Evolutionary conservation across 92 coral and sea anemone genomes (phyloP).

Genomic region (Parazoanthus darwini): DNA sequence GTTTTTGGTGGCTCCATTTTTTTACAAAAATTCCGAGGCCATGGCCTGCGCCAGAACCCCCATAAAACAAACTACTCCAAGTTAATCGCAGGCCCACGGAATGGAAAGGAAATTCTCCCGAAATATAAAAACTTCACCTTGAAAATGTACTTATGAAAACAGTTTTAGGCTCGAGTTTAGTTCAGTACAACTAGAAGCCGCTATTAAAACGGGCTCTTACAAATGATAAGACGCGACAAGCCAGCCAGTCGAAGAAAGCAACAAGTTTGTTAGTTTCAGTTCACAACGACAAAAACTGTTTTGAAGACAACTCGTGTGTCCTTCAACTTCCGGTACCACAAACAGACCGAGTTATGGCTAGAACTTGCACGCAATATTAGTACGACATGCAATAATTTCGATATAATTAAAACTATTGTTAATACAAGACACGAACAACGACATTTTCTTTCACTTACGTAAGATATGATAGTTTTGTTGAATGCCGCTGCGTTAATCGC

Average conservation of each 20-base stretch:
- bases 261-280: too few species aligned
- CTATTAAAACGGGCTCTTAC: not conserved
- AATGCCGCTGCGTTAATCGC: conserved; percentile 76
- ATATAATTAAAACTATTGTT: not conserved
- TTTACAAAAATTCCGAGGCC: too few species aligned
- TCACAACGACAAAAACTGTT: too few species aligned
- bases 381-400: not conserved
- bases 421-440: not conserved
- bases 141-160: not conserved
- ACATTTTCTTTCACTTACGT: conserved; percentile 52
- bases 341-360: not conserved
- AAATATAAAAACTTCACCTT: not conserved
- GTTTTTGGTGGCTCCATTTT: too few species aligned
- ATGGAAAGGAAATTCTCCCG: too few species aligned
- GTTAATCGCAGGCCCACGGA: not conserved
- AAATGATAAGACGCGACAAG: not conserved
- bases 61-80: too few species aligned
- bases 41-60: too few species aligned
- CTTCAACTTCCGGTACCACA: not conserved
- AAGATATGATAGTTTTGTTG: conserved; percentile 76
- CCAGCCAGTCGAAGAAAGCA: not conserved
- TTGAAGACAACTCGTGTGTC: not conserved
- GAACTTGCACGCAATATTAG: not conserved
- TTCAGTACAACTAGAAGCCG: not conserved
- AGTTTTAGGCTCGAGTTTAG: not conserved